Base-by-base conservation (phyloP, 2,113 vertebrate genomes). In the Aegotheles bennettii region DNA sequence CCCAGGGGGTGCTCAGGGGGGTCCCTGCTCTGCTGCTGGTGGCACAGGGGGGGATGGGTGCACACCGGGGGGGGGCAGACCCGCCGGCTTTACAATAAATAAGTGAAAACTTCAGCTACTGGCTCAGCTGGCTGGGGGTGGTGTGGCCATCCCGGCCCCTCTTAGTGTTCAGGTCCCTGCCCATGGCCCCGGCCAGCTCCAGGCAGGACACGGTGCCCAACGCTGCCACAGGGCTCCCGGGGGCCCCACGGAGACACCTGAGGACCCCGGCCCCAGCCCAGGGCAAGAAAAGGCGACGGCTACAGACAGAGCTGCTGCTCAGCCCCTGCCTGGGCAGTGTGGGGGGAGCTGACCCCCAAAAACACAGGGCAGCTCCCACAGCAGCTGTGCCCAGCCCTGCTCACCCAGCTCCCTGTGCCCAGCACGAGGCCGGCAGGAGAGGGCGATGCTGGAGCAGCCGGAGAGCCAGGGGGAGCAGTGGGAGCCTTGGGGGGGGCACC, bases 211-310 rank as follows among this genome's bases (percentile, higher is more conserved):
- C 56, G 89, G 93, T 89, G 93, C 91, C 90, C 84, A 0, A 67
- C 0, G 11, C 31, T 68, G 85, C 92, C 90, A 29, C 80, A 56
- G 85, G 43, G 20, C 78, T 38, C 79, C 67, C 89, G 35, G 3
- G 3, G 45, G 56, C 82, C 85, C 78, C 90, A 75, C 59, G 36
- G 12, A 61, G 80, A 67, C 50, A 35, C 38, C 28, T 5, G n/a
- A 11, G 48, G 16, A 25, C 45, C 13, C 6, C 59, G 23, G 12
- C 53, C 45, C 84, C 89, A 40, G 78, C 48, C 68, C 0, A 1
- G 40, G 94, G 94, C 96, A 97, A 86, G 95, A 94, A 88, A 95
- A 73, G 94, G 94, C 96, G 80, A 87, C 81, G 47, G 70, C 96
- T 94, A 93, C 91, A 77, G 57, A 42, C 2, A 64, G 11, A 74